Evolutionary conservation across 2,888 invertebrate species (phyloP).

Genomic region (Parnassius orleans): DNA sequence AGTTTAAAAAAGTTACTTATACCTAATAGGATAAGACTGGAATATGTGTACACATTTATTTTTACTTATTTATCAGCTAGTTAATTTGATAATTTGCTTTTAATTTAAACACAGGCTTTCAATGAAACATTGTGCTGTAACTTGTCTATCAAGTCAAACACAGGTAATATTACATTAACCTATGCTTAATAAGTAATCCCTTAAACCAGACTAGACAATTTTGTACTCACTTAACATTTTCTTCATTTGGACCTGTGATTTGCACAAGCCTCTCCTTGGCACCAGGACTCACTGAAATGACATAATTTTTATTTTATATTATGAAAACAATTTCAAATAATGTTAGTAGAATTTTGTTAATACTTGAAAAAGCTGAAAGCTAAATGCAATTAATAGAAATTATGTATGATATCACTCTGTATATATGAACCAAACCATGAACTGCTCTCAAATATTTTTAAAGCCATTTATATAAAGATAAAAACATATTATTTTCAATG

Average conservation of each 20-base stretch:
- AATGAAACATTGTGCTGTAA: no score
- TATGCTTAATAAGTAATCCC: no score
- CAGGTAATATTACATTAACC: no score
- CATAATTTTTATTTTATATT: slow-evolving; percentile 27
- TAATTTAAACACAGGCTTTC: no score
- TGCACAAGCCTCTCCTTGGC: slow-evolving; percentile 97
- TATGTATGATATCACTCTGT: slow-evolving; percentile 4
- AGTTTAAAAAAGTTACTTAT: no score
- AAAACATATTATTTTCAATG: neutral
- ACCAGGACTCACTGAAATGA: slow-evolving; percentile 92
- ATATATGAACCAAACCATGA: slow-evolving; percentile 2
- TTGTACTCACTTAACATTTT: slow-evolving; percentile 91
- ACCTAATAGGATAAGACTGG: no score
- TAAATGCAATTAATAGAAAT: slow-evolving; percentile 54
- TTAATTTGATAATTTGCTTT: no score
- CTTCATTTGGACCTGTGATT: slow-evolving; percentile 96
- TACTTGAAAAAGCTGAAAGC: slow-evolving; percentile 52
- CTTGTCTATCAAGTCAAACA: no score
- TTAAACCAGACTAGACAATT: neutral
- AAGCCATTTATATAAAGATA: neutral
- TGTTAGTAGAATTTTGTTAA: slow-evolving; percentile 35
- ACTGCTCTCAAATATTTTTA: neutral
- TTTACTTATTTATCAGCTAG: no score
- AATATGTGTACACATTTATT: no score
- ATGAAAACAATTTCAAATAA: neutral